Evolutionary conservation across 2,113 vertebrate genomes (phyloP), one percentile per base, ranked within the genome.

Genomic region (Ascaphus truei): DNA sequence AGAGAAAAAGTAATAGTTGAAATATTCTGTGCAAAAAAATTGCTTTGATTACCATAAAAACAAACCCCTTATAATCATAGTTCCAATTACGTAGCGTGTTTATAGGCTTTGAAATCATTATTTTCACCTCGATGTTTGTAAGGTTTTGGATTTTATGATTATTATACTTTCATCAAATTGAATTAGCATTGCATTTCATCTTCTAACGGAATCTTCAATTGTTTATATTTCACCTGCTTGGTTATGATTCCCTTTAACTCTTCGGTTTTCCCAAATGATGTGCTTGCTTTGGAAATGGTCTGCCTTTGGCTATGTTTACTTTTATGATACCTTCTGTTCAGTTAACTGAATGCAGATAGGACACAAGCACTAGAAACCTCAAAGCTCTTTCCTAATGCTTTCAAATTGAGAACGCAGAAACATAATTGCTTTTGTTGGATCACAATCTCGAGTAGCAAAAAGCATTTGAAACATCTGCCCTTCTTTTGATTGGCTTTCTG

Each of bases 161-260:
- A 68, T 68, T 68, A 71, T 59, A 39, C 67, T 60, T 60, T 61
- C 56, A 69, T 71, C 45, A 58, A 59, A 61, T 69, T 58, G 67
- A 61, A 71, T 31, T 71, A 71, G 57, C 47, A 41, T 71, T 61
- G 67, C 57, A 61, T 61, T 71, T 61, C 67, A 71, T 71, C 67
- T 71, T 61, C 57, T 39, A 61, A 33, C 45, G 16, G 45, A 36
- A 59, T 71, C 67, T 52, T 39, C 67, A 61, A 61, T 59, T 71
- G 67, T 71, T 71, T 71, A 52, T 61, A 71, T 61, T 71, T 71
- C 57, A 71, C 67, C 67, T 71, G 67, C 57, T 61, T 52, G 57
- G 67, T 71, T 71, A 71, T 71, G 67, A 71, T 60, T 71, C 67
- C 67, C 67, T 71, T 71, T 71, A 71, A 71, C 67, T 71, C 67